phyloP scores from a whole-genome alignment of 1,140 invertebrate species.

The Thaumetopoea pityocampa region DNA sequence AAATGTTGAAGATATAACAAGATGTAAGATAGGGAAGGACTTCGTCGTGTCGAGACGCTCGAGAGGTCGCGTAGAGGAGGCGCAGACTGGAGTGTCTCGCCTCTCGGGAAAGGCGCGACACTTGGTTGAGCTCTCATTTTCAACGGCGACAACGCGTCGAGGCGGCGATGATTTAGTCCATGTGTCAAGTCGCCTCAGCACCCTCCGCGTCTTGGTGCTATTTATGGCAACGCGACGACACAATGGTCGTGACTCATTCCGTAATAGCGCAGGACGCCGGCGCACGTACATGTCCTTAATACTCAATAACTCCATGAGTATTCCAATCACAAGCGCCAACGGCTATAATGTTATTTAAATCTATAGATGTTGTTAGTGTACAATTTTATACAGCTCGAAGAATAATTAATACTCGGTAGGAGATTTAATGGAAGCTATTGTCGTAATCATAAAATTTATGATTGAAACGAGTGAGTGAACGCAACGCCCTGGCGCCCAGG shows the following conservation, averaged over 20 bases:
- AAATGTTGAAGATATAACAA: conserved; percentile 6
- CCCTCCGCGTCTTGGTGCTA: conserved; percentile 32
- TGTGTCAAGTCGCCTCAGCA: conserved; percentile 25
- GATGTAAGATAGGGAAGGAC: conserved; percentile 16
- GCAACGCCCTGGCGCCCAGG: no score
- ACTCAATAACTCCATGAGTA: conserved; percentile 29
- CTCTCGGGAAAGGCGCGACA: conserved; percentile 18
- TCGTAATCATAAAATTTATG: no score
- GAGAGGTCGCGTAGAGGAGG: conserved; percentile 19
- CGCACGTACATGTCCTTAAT: conserved; percentile 23
- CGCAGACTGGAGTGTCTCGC: conserved; percentile 13
- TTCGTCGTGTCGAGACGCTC: conserved; percentile 16
- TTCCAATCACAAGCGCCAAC: conserved; percentile 21
- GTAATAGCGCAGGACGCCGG: conserved; percentile 22
- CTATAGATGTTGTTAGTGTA: conserved; percentile 9
- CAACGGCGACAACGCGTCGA: conserved; percentile 18
- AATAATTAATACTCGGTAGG: conserved; percentile 9
- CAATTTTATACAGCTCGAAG: neutral
- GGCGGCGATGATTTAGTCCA: conserved; percentile 22
- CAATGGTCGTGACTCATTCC: conserved; percentile 37
- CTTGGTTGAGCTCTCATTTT: conserved; percentile 35
- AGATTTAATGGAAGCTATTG: no score
- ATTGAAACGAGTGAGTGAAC: no score
- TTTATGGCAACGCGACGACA: conserved; percentile 38
- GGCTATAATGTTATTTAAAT: conserved; percentile 24